A percentile compares a stretch with the other conserved stretches of the same genome.
Conservation (phyloP, 2,888 invertebrate genomes). For the Standfussiana lucernea region DNA sequence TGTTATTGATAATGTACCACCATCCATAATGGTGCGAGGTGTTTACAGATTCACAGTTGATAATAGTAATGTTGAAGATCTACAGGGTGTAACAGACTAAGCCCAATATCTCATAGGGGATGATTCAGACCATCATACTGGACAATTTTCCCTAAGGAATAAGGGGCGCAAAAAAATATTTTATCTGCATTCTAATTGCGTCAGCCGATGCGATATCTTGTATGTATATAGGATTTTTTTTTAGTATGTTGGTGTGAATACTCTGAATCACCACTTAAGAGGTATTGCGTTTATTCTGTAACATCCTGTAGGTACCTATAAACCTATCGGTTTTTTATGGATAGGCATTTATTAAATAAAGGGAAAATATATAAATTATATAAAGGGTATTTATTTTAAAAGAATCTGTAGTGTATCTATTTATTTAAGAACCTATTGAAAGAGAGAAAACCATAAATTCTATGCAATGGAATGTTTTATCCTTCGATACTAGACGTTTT, state of each 20-base stretch:
- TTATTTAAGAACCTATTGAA: neutral
- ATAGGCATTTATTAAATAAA: too few relatives aligned
- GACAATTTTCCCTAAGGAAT: neutral
- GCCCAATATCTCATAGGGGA: neutral
- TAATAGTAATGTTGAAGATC: neutral
- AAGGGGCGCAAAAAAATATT: too few relatives aligned
- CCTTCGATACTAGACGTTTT: neutral
- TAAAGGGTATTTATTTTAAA: neutral
- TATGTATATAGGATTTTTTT: neutral
- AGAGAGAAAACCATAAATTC: neutral
- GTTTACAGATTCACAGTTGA: neutral
- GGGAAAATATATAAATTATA: too few relatives aligned
- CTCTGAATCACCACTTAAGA: too few relatives aligned
- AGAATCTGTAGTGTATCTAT: neutral
- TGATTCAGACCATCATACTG: neutral
- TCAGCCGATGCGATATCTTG: neutral
- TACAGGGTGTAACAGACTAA: neutral
- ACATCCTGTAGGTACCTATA: too few relatives aligned
- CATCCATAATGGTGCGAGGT: neutral
- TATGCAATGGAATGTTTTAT: neutral
- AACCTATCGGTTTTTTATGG: too few relatives aligned
- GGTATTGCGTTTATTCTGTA: too few relatives aligned
- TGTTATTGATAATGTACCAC: slow-evolving; percentile 24
- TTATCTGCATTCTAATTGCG: too few relatives aligned
- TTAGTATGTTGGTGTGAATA: too few relatives aligned